These are phyloP conservation scores for Idaea biselata DNA, from an alignment of 2,888 invertebrate species.

Conservation along the genomic window DNA sequence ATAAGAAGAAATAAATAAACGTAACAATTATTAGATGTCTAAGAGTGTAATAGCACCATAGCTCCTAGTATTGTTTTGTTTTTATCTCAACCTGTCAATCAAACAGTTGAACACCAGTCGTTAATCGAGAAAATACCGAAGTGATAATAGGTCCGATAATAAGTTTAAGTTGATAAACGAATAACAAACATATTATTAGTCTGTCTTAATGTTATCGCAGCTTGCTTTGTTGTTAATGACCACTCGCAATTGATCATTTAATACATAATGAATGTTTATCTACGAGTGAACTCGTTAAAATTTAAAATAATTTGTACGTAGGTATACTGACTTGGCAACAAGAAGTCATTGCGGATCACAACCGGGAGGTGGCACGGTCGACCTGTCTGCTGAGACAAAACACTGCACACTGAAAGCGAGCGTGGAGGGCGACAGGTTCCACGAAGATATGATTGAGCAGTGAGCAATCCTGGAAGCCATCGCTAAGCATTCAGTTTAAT, in stretches of 20 bases:
- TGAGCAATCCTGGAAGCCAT: slow-evolving; percentile 59
- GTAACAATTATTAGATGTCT: slow-evolving; percentile 18
- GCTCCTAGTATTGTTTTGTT: slow-evolving; percentile 50
- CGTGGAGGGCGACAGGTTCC: slow-evolving; percentile 28
- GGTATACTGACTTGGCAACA: slow-evolving; percentile 42
- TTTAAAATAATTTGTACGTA: slow-evolving; percentile 5
- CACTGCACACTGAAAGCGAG: slow-evolving; percentile 23
- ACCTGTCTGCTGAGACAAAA: slow-evolving; percentile 16
- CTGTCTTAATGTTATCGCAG: slow-evolving; percentile 41
- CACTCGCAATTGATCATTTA: slow-evolving; percentile 39
- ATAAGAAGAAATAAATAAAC: not conserved
- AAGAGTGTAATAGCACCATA: slow-evolving; percentile 43
- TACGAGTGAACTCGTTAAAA: slow-evolving; percentile 19
- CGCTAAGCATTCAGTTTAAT: slow-evolving; percentile 68
- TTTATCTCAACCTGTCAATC: slow-evolving; percentile 55
- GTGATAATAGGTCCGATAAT: slow-evolving; percentile 58
- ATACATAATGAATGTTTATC: slow-evolving; percentile 27
- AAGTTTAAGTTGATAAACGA: slow-evolving; percentile 45
- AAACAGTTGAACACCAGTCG: slow-evolving; percentile 34
- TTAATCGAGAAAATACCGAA: slow-evolving; percentile 57
- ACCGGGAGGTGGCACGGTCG: slow-evolving; percentile 11
- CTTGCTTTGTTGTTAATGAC: slow-evolving; percentile 44
- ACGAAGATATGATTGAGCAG: slow-evolving; percentile 25
- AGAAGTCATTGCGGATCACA: slow-evolving; percentile 32
- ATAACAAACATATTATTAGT: slow-evolving; percentile 47